Evolutionary conservation across 2,113 vertebrate species (phyloP).

Genomic region (Recurvirostra avosetta): DNA sequence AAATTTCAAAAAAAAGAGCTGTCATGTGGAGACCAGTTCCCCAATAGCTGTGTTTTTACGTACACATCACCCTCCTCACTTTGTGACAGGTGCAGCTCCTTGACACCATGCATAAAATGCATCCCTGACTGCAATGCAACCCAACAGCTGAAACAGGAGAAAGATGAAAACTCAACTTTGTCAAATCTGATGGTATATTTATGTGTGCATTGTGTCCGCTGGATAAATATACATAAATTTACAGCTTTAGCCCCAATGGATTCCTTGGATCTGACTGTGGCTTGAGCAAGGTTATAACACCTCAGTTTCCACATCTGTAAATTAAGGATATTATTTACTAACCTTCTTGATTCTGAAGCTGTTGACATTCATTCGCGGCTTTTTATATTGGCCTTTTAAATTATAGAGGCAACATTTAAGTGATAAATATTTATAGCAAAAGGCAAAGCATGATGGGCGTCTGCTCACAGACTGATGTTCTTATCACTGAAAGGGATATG

Average conservation of each 20-base stretch:
- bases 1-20: background rate
- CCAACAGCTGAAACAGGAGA: background rate
- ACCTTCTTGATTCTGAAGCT: background rate
- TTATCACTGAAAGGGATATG: background rate
- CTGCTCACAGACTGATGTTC: background rate
- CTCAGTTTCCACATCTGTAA: background rate
- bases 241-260: background rate
- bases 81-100: background rate
- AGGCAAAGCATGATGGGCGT: background rate
- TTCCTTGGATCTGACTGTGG: background rate
- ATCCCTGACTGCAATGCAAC: background rate
- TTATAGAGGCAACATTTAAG: conserved; percentile 5
- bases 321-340: background rate
- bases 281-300: background rate
- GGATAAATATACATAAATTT: background rate
- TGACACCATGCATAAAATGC: background rate
- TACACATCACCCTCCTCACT: background rate
- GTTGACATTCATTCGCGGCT: background rate
- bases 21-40: rapidly evolving
- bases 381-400: conserved; percentile 17
- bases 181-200: background rate
- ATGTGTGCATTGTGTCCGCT: background rate
- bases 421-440: conserved; percentile 16
- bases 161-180: background rate
- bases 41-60: background rate